phyloP scores from a whole-genome alignment of 2,113 vertebrate species.

The Oreochromis spilurus region DNA sequence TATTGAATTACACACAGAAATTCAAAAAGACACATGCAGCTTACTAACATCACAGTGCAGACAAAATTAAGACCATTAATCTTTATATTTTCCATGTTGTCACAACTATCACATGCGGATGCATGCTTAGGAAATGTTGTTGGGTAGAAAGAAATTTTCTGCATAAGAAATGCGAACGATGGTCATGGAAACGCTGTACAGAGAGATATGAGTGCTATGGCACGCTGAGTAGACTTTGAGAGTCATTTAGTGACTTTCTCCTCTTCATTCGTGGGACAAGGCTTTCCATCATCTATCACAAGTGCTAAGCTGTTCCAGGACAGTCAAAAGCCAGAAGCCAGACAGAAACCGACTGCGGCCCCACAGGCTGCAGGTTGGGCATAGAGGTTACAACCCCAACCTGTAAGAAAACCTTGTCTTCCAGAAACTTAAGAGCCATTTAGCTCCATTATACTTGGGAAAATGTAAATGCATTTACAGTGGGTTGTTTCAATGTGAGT shows the following conservation, averaged over 20 bases:
- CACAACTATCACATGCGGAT: neutral
- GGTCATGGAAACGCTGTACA: neutral
- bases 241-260: neutral
- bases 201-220: neutral
- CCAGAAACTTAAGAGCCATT: neutral
- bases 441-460: neutral
- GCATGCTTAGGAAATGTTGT: neutral
- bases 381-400: neutral
- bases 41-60: neutral
- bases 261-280: neutral
- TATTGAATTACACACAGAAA: neutral
- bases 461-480: neutral
- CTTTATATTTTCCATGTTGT: neutral
- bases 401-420: neutral
- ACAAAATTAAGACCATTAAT: neutral
- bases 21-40: neutral
- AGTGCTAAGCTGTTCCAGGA: neutral
- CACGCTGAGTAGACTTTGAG: neutral
- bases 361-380: neutral
- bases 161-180: neutral
- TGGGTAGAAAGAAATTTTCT: neutral
- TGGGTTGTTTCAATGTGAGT: neutral
- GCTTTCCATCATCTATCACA: neutral
- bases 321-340: neutral
- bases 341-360: accelerated